phyloP scores from a whole-genome alignment of 2,797 vertebrate genomes.

The Anolis apletophallus region DNA sequence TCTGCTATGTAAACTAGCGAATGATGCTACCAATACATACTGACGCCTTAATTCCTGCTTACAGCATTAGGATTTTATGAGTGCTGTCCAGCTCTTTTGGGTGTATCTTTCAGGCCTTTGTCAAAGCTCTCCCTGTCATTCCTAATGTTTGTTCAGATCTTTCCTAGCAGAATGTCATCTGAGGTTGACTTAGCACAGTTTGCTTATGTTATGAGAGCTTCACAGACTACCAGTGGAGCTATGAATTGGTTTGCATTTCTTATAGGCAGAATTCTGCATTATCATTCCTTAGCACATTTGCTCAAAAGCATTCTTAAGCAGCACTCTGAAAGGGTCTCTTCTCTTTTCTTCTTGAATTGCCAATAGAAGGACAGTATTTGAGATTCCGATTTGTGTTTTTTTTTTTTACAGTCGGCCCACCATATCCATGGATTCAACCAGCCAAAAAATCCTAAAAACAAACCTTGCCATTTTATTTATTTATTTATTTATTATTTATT shows the following conservation, averaged over 20 bases:
- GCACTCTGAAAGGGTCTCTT: not conserved
- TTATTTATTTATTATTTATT: too few relatives aligned
- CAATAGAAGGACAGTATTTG: not conserved
- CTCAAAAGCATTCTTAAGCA: conserved; percentile 6
- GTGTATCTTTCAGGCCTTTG: not conserved
- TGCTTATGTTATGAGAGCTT: conserved; percentile 3
- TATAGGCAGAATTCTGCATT: conserved; percentile 1
- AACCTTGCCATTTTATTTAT: too few relatives aligned
- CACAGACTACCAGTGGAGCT: conserved; percentile 4
- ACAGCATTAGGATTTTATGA: too few relatives aligned
- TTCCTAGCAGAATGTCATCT: conserved; percentile 20
- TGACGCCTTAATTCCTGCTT: not conserved
- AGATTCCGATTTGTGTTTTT: not conserved
- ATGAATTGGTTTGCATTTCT: conserved; percentile 21
- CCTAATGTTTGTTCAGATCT: not conserved
- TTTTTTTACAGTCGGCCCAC: not conserved
- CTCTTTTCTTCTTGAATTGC: too few relatives aligned
- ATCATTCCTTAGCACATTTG: not conserved
- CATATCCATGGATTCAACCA: too few relatives aligned
- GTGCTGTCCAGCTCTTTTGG: not conserved
- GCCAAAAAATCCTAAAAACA: too few relatives aligned
- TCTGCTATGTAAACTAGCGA: not conserved
- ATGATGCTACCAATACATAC: not conserved
- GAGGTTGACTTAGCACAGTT: not conserved
- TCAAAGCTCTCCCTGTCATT: not conserved